phyloP scores from a whole-genome alignment of 2,888 invertebrate species.

The Macrophya alboannulata region DNA sequence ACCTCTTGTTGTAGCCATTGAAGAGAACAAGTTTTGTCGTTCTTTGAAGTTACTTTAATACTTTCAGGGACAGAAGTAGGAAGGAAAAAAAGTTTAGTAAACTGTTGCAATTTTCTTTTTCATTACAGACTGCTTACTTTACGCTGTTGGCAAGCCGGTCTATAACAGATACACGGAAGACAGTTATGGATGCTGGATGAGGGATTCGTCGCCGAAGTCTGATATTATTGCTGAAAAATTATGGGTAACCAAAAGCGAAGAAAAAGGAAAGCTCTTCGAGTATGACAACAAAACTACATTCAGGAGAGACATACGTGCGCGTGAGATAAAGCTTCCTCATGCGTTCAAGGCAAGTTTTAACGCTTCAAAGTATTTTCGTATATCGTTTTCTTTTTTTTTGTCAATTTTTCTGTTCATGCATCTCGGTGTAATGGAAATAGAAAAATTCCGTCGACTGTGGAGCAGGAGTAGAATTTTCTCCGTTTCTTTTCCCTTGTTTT shows the following conservation, averaged over 20 bases:
- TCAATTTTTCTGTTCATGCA: not conserved
- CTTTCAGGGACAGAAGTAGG: not conserved
- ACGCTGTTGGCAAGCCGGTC: slow-evolving; percentile 96
- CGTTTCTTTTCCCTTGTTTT: not conserved
- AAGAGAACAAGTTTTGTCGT: slow-evolving; percentile 11
- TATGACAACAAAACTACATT: slow-evolving; percentile 89
- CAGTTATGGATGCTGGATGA: slow-evolving; percentile 91
- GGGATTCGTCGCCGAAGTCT: slow-evolving; percentile 85
- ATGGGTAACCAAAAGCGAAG: slow-evolving; percentile 92
- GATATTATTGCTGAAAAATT: slow-evolving; percentile 85
- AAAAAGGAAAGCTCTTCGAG: slow-evolving; percentile 88
- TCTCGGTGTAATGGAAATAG: not conserved
- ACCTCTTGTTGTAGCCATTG: slow-evolving; percentile 5
- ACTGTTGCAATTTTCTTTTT: not conserved
- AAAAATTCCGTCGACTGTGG: not conserved
- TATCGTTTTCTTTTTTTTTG: not conserved
- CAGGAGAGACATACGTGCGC: slow-evolving; percentile 82
- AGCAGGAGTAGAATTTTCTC: not conserved
- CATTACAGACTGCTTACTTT: slow-evolving; percentile 91
- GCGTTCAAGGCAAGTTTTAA: slow-evolving; percentile 80
- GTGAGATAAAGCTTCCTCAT: slow-evolving; percentile 72
- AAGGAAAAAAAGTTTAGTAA: not conserved
- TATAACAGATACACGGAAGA: slow-evolving; percentile 91
- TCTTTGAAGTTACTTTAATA: not conserved
- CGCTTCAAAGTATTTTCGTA: not conserved